Percentiles rank a stretch among this genome's conserved stretches.
phyloP scores from a whole-genome alignment of 2,113 vertebrate species.

The Grammomys surdaster region DNA sequence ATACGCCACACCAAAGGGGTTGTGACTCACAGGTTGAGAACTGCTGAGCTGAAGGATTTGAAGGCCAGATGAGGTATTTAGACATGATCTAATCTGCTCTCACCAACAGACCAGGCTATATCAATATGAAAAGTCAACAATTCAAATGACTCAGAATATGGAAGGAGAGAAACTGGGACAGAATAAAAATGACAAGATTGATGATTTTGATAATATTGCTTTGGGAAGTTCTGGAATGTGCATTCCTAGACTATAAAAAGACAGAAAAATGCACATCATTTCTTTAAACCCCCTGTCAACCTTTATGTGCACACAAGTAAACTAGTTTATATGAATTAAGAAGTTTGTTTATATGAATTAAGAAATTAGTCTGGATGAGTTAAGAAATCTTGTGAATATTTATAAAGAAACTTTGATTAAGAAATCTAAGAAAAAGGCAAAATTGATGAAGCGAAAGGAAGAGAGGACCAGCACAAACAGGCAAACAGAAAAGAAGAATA shows the following conservation, averaged over 20 bases:
- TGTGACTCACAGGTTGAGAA: not conserved
- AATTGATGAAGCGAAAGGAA: not conserved
- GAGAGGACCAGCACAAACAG: not conserved
- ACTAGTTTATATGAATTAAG: not conserved
- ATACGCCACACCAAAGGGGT: not conserved
- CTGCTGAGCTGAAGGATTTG: not conserved
- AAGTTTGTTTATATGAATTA: not conserved
- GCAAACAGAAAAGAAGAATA: not conserved
- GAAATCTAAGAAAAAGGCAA: not conserved
- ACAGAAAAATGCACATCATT: not conserved
- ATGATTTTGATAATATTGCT: not conserved
- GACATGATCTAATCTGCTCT: constrained; percentile 58
- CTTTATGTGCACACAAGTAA: not conserved
- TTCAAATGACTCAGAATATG: constrained; percentile 21
- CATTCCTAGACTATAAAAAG: not conserved
- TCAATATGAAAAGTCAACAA: constrained; percentile 19
- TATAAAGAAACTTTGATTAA: not conserved
- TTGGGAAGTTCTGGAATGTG: not conserved
- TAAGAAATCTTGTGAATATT: not conserved
- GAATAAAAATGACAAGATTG: not conserved
- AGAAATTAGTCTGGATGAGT: not conserved
- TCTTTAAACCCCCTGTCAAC: not conserved
- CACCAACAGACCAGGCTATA: not conserved
- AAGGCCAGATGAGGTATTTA: not conserved
- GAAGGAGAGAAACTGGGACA: not conserved